phyloP scores from a whole-genome alignment of 2,888 invertebrate species.

The Podabrus alpinus region DNA sequence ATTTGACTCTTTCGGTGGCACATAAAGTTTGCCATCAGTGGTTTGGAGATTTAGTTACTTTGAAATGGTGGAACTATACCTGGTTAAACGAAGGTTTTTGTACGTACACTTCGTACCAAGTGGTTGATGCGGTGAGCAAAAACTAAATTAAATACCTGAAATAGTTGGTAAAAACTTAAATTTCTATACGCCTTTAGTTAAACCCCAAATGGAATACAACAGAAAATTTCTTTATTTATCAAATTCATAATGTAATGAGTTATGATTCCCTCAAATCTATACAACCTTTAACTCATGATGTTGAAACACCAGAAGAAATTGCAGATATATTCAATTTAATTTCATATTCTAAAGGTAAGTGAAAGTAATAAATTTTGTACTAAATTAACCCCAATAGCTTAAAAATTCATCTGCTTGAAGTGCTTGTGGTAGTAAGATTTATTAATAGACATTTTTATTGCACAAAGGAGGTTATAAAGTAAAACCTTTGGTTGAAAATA shows the following conservation, averaged over 20 bases:
- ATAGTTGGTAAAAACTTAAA: neutral
- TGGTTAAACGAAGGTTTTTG: conserved; percentile 77
- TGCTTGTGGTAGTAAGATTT: too few relatives aligned
- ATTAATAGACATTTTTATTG: too few relatives aligned
- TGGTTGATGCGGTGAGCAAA: conserved; percentile 44
- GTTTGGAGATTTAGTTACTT: conserved; percentile 70
- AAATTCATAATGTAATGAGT: neutral
- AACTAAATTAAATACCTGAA: neutral
- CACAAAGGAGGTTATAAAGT: too few relatives aligned
- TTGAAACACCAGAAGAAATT: neutral
- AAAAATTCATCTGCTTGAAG: too few relatives aligned
- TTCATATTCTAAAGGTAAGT: neutral
- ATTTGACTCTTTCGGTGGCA: conserved; percentile 58
- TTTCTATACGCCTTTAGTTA: conserved; percentile 1
- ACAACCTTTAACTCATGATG: neutral
- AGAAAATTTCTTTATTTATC: neutral
- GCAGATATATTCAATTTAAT: neutral
- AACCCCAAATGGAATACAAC: conserved; percentile 17
- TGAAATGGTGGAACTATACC: conserved; percentile 66
- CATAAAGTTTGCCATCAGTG: conserved; percentile 75
- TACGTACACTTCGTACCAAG: conserved; percentile 59
- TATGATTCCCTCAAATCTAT: neutral
- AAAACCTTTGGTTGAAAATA: too few relatives aligned
- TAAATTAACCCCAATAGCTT: too few relatives aligned
- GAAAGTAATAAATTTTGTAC: too few relatives aligned